Conservation (phyloP, 2,797 vertebrate species). For the Danio aesculapii region DNA sequence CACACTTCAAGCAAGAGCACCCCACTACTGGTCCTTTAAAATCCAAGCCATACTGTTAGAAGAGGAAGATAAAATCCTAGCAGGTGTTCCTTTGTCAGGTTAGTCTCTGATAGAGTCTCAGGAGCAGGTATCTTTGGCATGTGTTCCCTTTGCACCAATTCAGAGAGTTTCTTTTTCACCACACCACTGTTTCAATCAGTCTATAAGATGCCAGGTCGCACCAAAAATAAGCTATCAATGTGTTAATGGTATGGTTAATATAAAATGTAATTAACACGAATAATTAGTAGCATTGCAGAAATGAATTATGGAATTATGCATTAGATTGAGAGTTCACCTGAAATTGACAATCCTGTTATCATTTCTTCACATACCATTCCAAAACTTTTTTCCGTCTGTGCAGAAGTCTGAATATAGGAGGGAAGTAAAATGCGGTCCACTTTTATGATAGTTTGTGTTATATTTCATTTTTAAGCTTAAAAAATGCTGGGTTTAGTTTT, state of each 20-base stretch:
- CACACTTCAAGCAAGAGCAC: conserved; percentile 73
- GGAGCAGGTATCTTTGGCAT: conserved; percentile 35
- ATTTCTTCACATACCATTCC: not conserved
- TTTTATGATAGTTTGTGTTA: not conserved
- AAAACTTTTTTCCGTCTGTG: not conserved
- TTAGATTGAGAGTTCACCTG: not conserved
- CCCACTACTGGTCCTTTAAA: conserved; percentile 76
- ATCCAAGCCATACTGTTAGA: conserved; percentile 71
- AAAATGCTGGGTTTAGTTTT: no score
- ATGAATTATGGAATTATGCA: not conserved
- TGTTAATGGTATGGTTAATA: not conserved
- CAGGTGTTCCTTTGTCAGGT: conserved; percentile 76
- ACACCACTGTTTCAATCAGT: not conserved
- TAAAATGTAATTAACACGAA: not conserved
- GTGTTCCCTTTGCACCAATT: conserved; percentile 32
- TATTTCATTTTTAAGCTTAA: not conserved
- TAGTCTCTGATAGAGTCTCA: conserved; percentile 58
- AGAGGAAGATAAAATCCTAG: conserved; percentile 72
- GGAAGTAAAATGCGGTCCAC: not conserved
- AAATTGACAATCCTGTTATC: not conserved
- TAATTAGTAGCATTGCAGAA: not conserved
- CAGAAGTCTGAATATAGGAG: not conserved
- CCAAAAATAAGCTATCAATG: not conserved
- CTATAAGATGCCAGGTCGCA: not conserved
- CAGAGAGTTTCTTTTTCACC: not conserved